Evolutionary conservation across 2,888 invertebrate species (phyloP).

Genomic region (Sepiola atlantica): DNA sequence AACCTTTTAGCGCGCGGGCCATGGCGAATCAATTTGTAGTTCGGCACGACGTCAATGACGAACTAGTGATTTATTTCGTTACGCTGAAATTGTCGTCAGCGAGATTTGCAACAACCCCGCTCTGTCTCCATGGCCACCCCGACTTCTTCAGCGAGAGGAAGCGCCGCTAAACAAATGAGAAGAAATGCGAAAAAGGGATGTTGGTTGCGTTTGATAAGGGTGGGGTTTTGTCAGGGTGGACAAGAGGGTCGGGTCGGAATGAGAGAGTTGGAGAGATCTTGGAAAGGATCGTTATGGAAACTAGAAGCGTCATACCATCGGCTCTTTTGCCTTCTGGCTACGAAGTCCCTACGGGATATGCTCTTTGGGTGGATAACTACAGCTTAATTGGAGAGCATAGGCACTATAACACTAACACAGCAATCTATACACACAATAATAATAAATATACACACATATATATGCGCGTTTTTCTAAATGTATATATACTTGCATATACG

Average conservation of each 20-base stretch:
- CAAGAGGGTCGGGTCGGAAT: too few species aligned
- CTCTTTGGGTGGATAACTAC: background rate
- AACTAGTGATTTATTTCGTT: background rate
- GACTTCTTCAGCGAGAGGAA: background rate
- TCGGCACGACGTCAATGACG: background rate
- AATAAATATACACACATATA: background rate
- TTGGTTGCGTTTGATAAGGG: background rate
- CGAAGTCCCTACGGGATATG: background rate
- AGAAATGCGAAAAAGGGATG: background rate
- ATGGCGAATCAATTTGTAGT: slow-evolving; percentile 11
- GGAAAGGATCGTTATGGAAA: background rate
- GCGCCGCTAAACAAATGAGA: background rate
- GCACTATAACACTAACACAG: background rate
- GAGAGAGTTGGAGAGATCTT: background rate
- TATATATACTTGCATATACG: background rate
- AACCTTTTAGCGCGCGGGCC: background rate
- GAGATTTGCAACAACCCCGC: background rate
- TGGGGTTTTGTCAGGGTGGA: background rate
- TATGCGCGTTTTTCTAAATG: too few species aligned
- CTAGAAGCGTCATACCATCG: background rate
- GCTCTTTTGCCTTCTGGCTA: background rate
- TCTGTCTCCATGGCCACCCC: too few species aligned
- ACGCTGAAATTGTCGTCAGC: background rate
- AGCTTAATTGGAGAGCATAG: background rate
- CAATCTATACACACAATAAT: background rate